These are phyloP conservation scores for Acleris emargana DNA, from an alignment of 2,888 invertebrate genomes.

Conservation along the genomic window DNA sequence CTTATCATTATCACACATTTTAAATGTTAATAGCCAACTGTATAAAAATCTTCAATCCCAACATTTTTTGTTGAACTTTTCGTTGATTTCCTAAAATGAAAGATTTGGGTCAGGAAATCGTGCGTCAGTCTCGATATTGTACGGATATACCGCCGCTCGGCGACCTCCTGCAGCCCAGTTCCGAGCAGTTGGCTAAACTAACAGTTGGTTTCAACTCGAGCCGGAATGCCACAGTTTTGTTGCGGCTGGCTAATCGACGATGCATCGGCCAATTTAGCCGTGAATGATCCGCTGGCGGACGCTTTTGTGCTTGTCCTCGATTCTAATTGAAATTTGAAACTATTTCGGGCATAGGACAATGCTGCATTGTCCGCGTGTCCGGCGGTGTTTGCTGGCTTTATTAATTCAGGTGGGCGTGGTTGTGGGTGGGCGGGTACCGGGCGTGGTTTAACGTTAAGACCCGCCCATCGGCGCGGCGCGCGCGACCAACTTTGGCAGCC, in stretches of 20 bases:
- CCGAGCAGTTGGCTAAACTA: slow-evolving; percentile 1
- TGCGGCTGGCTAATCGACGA: slow-evolving; percentile 46
- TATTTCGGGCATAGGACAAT: slow-evolving; percentile 82
- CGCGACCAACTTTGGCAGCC: slow-evolving; percentile 45
- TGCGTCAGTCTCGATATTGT: no score
- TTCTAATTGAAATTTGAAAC: slow-evolving; percentile 84
- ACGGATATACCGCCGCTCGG: no score
- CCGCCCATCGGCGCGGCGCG: slow-evolving; percentile 60
- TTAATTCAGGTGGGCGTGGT: slow-evolving; percentile 81
- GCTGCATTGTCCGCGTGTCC: slow-evolving; percentile 82
- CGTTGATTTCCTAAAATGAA: no score
- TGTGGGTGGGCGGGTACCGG: slow-evolving; percentile 63
- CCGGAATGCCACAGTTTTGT: slow-evolving; percentile 46
- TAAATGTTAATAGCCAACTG: no score
- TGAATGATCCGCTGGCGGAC: slow-evolving; percentile 70
- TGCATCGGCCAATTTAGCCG: slow-evolving; percentile 74
- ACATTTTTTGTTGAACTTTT: no score
- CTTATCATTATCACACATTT: no score
- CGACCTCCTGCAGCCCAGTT: not conserved
- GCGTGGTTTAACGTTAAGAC: slow-evolving; percentile 52
- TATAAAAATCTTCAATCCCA: no score
- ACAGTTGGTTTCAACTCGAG: slow-evolving; percentile 29
- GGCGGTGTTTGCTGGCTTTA: slow-evolving; percentile 81
- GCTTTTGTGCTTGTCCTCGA: slow-evolving; percentile 77
- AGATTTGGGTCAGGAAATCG: no score